Evolutionary conservation across 1,140 invertebrate species (phyloP), one percentile per base, ranked within the genome.

Genomic region (Drosophila arawakana): DNA sequence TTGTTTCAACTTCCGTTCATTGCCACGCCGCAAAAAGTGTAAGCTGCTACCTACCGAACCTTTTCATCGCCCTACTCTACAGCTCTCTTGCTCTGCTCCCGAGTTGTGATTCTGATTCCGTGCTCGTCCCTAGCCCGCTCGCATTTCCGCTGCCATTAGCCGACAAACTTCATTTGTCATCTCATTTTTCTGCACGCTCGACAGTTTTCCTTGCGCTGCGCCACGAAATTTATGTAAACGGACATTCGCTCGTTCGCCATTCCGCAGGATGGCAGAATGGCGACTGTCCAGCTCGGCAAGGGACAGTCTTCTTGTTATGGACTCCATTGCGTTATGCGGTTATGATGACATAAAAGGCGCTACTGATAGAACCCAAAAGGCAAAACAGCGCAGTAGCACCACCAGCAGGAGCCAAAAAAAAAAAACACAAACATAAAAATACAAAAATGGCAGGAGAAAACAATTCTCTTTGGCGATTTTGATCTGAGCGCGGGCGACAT

Each of bases 1-100:
- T 89, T 89, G 84, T 89, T 89, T 90, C 84, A 89, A 81, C 85
- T 90, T 90, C 85, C 84, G 84, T 90, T 89, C 84, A 89, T 89
- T 89, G 85, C 85, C 84, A 89, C 84, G 85, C 81, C 81, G 74
- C 84, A 88, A 88, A 88, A 88, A 89, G 74, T 88, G 78, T 89
- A 78, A 88, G 84, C 84, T 84, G 54, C 57, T 88, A 88, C 83
- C 83, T 83, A 69, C 65, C 62, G 70, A 69, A 73, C 49, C 67
- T 67, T 77, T 58, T 34, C 61, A 47, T 46, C 44, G 39, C 58
- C 62, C 43, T 47, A 50, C 41, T 35, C 25, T 0, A 50, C 39
- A 3, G 6, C n/a, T 25, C 49, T 39, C 10, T 41, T 10, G 7
- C 9, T 41, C 46, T 10, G 9, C 37, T 7, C 3, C 9, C 30